Conservation (phyloP, 2,797 vertebrate species). For the Craterocephalus amniculus region DNA sequence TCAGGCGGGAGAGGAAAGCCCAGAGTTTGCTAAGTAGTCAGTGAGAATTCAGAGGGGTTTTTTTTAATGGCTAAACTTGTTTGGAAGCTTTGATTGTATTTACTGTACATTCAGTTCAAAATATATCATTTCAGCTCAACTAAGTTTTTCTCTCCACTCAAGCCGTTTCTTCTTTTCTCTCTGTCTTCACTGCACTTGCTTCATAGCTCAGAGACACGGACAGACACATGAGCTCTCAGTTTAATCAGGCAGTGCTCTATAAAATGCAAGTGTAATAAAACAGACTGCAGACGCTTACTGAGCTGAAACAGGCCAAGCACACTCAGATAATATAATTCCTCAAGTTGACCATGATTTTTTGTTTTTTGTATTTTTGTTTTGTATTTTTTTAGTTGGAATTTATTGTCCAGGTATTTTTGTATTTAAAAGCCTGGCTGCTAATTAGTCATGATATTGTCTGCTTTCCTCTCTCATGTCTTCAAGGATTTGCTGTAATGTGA, state of each 20-base stretch:
- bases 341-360: background rate
- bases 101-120: background rate
- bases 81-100: background rate
- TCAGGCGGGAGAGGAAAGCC: background rate
- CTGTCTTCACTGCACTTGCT: background rate
- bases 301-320: background rate
- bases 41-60: background rate
- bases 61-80: background rate
- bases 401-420: slow-evolving; percentile 8
- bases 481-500: slow-evolving; percentile 3
- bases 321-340: background rate
- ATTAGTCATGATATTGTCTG: background rate
- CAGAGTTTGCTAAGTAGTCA: too few species aligned
- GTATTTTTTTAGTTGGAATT: too few species aligned
- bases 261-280: background rate
- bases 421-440: background rate
- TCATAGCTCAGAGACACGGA: background rate
- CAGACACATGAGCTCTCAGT: background rate
- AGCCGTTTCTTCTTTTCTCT: background rate
- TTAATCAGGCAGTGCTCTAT: background rate
- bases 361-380: too few species aligned
- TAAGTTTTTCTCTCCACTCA: background rate
- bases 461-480: background rate
- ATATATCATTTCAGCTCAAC: background rate
- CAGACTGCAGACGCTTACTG: background rate